Conservation (phyloP, 2,797 vertebrate genomes). For the Gymnodraco acuticeps region DNA sequence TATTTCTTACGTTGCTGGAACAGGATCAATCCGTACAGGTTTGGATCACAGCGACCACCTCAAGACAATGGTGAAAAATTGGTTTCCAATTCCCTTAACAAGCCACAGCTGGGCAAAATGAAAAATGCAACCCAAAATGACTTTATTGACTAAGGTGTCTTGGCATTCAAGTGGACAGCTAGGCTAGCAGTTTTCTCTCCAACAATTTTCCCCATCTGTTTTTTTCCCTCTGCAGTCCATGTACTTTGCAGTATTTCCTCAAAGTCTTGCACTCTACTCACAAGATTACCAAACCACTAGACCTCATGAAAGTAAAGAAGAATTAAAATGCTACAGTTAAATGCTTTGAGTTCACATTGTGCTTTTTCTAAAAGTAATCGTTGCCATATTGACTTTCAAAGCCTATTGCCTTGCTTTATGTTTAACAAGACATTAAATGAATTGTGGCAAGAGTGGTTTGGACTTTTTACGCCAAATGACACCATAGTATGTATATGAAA, state of each 20-base stretch:
- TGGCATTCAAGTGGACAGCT: conserved; percentile 50
- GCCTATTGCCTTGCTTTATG: conserved; percentile 56
- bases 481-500: conserved; percentile 56
- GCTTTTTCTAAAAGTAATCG: conserved; percentile 68
- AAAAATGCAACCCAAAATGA: conserved; percentile 39
- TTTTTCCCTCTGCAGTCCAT: conserved; percentile 21
- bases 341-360: conserved; percentile 60
- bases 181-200: conserved; percentile 45
- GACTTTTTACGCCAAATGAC: conserved; percentile 61
- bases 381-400: conserved; percentile 70
- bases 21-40: conserved; percentile 46
- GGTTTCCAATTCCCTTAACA: conserved; percentile 48
- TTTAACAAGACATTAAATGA: conserved; percentile 73
- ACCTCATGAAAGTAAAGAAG: conserved; percentile 75
- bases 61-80: conserved; percentile 47
- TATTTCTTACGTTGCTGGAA: conserved; percentile 44
- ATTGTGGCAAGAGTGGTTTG: conserved; percentile 54
- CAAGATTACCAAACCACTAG: conserved; percentile 67
- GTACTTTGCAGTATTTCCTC: conserved; percentile 35
- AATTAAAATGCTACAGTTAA: conserved; percentile 66
- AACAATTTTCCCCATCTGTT: conserved; percentile 32
- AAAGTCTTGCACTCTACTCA: conserved; percentile 41
- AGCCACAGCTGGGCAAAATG: conserved; percentile 55
- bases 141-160: conserved; percentile 66
- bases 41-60: conserved; percentile 49